A percentile compares a stretch with the other conserved stretches of the same genome.
Conservation (phyloP, 2,888 invertebrate genomes). For the Autographa pulchrina region DNA sequence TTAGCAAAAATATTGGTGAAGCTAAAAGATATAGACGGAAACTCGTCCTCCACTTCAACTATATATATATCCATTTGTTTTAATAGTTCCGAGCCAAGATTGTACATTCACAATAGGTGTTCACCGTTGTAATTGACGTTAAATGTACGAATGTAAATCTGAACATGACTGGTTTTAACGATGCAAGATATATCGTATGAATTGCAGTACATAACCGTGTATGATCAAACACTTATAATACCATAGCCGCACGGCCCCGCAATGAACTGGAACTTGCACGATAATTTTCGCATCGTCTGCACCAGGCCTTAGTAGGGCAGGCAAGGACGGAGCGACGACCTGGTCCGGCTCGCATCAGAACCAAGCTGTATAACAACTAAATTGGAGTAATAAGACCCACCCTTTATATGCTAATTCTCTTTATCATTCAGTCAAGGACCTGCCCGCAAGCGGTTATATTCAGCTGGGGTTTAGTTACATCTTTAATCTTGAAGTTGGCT, state of each 20-base stretch:
- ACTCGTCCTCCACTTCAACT: conserved; percentile 27
- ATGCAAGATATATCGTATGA: too few relatives aligned
- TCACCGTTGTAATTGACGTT: conserved; percentile 41
- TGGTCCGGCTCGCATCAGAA: conserved; percentile 35
- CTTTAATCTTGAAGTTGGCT: neutral
- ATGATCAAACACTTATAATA: too few relatives aligned
- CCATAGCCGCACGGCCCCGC: too few relatives aligned
- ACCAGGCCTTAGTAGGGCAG: conserved; percentile 21
- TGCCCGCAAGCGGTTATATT: conserved; percentile 35
- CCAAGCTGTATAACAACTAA: conserved; percentile 48
- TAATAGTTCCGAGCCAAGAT: conserved; percentile 41
- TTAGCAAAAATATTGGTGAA: too few relatives aligned
- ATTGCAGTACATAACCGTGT: too few relatives aligned
- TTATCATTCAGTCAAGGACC: conserved; percentile 42
- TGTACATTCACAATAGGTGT: conserved; percentile 50
- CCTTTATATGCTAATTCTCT: conserved; percentile 59
- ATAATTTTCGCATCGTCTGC: too few relatives aligned
- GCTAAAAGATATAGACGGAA: conserved; percentile 26
- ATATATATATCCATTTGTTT: conserved; percentile 49
- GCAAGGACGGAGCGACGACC: conserved; percentile 46
- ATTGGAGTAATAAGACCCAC: conserved; percentile 56
- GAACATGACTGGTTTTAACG: too few relatives aligned
- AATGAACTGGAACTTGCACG: too few relatives aligned
- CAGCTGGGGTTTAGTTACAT: conserved; percentile 12
- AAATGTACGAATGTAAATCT: neutral